Conservation (phyloP, 2,888 invertebrate genomes). For the Ormyrus labotus region DNA sequence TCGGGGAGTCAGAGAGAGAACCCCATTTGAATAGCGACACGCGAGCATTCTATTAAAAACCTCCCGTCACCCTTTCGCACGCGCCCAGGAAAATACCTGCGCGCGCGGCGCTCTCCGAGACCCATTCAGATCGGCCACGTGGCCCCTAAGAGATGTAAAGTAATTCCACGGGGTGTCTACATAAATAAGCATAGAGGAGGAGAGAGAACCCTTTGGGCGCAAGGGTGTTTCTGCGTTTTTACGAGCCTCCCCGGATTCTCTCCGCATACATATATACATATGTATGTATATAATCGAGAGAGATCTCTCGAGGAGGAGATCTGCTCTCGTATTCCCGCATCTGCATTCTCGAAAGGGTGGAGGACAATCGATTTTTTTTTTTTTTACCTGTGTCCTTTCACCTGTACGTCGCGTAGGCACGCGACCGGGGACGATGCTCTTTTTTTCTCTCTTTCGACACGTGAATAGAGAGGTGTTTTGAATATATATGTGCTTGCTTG, state of each 20-base stretch:
- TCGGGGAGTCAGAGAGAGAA: slow-evolving; percentile 20
- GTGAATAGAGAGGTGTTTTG: too few relatives aligned
- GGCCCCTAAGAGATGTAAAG: slow-evolving; percentile 61
- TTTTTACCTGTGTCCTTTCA: slow-evolving; percentile 22
- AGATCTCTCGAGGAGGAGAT: too few relatives aligned
- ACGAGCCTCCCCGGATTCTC: slow-evolving; percentile 26
- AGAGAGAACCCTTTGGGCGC: slow-evolving; percentile 13
- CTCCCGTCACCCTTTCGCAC: slow-evolving; percentile 56
- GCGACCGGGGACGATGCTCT: too few relatives aligned
- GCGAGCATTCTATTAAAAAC: slow-evolving; percentile 57
- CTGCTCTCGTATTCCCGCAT: slow-evolving; percentile 56
- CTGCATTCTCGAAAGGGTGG: slow-evolving; percentile 66
- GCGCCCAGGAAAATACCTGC: slow-evolving; percentile 44
- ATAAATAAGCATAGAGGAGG: slow-evolving; percentile 68
- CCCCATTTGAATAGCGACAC: slow-evolving; percentile 58
- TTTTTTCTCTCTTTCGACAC: too few relatives aligned
- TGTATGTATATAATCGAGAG: slow-evolving; percentile 1
- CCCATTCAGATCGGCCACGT: slow-evolving; percentile 39
- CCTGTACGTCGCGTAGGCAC: too few relatives aligned
- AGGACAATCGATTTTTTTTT: slow-evolving; percentile 66
- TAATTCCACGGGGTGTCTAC: slow-evolving; percentile 65
- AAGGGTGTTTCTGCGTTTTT: slow-evolving; percentile 45
- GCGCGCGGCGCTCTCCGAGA: not conserved
- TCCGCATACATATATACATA: not conserved
- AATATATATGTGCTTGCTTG: too few relatives aligned